These are phyloP conservation scores for Chloropsis cyanopogon DNA, from an alignment of 2,113 vertebrate genomes.

Conservation along the genomic window DNA sequence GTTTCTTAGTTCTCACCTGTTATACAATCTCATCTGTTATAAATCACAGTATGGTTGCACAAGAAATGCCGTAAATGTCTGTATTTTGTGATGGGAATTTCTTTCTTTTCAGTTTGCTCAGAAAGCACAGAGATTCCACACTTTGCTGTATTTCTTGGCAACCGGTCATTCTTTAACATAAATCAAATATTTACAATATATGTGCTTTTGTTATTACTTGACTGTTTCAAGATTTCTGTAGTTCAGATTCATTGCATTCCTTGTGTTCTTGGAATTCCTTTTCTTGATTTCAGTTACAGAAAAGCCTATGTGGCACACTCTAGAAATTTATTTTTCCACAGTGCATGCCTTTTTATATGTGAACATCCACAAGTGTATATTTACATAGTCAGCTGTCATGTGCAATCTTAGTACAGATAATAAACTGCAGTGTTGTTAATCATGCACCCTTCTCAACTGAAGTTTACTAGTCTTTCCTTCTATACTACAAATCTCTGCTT, in stretches of 20 bases:
- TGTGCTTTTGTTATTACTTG: not conserved
- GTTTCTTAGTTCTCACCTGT: not conserved
- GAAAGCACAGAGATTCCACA: not conserved
- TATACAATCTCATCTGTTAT: not conserved
- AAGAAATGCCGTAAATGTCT: not conserved
- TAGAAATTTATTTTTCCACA: not conserved
- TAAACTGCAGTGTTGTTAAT: not conserved
- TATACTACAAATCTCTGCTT: not conserved
- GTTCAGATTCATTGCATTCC: not conserved
- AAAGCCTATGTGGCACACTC: accelerated
- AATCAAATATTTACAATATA: not conserved
- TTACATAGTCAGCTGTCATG: not conserved
- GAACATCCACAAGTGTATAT: not conserved
- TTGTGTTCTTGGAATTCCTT: not conserved
- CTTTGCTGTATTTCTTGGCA: not conserved
- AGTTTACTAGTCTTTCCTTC: not conserved
- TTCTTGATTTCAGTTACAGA: not conserved
- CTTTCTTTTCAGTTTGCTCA: not conserved
- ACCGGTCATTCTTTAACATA: not conserved
- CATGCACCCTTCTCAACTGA: not conserved
- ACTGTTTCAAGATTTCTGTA: not conserved
- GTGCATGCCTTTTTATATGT: not conserved
- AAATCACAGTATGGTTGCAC: not conserved
- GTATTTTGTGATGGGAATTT: not conserved
- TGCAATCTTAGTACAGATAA: not conserved